Evolutionary conservation across 2,113 vertebrate species (phyloP), one percentile per base, ranked within the genome.

Genomic region (Leiothrix lutea): DNA sequence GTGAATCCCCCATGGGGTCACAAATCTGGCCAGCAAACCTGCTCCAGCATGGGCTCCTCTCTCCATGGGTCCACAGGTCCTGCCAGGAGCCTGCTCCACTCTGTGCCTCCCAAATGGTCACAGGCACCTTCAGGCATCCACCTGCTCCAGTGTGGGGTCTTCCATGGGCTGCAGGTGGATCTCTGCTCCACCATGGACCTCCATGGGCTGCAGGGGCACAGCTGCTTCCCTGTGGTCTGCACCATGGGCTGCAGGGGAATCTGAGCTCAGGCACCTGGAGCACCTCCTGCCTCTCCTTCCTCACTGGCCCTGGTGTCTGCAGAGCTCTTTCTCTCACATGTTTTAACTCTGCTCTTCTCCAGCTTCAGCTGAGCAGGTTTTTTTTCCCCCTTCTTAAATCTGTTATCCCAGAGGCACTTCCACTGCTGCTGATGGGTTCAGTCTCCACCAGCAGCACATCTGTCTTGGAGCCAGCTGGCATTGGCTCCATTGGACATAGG

Each of bases 121-220:
- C 38, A 77, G 45, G 4, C 74, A 61, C 28, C 45, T 40, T 26
- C 57, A 50, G 45, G 45, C 16, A 61, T 48, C 28, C 22, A 24
- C 26, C 50, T 36, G 48, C 31, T 77, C 42, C 3, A 14, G 25
- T 0, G 0, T 57, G 42, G 31, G 6, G 11, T 35, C 21, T 23
- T 60, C 35, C 58, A 19, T 4, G 24, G 23, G 57, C 35, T 58
- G 56, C n/a, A 35, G 56, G 57, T 60, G 57, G 33, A 57, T 35
- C n/a, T 35, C 22, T 58, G 56, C n/a, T 7, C 56, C 56, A 57
- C n/a, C 56, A 35, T 10, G n/a, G n/a, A 24, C 22, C 19, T 56
- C 66, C 47, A 15, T 5, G 17, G 51, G 31, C 67, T 53, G 36
- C 69, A 42, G 56, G n/a, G 18, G 31, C 11, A 50, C 31, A 12